phyloP scores from a whole-genome alignment of 2,113 vertebrate genomes.

The Lontra canadensis region DNA sequence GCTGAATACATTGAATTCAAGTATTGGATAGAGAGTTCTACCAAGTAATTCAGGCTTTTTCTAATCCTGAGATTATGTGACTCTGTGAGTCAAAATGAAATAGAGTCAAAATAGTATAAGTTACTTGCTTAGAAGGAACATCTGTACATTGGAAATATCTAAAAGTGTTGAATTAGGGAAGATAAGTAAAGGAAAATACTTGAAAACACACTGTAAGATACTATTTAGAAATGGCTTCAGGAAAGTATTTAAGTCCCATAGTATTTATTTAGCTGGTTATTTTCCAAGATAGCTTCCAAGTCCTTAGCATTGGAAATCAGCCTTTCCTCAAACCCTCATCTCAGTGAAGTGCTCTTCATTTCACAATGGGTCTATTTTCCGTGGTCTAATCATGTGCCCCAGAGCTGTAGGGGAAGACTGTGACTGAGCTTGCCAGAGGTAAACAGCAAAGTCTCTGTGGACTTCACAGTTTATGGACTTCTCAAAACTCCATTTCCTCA shows the following conservation, averaged over 20 bases:
- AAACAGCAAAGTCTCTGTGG: not conserved
- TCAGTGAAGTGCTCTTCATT: not conserved
- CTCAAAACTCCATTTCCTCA: not conserved
- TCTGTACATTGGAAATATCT: not conserved
- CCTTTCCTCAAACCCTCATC: not conserved
- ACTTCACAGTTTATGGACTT: not conserved
- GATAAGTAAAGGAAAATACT: not conserved
- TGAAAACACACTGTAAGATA: not conserved
- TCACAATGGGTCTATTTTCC: not conserved
- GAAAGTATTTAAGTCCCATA: not conserved
- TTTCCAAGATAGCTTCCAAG: not conserved
- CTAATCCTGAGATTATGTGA: not conserved
- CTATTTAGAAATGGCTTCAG: constrained; percentile 28
- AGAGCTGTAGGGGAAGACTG: not conserved
- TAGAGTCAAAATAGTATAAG: not conserved
- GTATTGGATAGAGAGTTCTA: not conserved
- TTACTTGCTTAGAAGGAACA: constrained; percentile 7
- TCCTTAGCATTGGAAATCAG: not conserved
- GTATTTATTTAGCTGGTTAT: not conserved
- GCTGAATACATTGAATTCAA: constrained; percentile 20
- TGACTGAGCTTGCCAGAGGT: not conserved
- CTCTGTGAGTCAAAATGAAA: constrained; percentile 24
- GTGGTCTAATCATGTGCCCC: not conserved
- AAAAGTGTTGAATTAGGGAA: constrained; percentile 25
- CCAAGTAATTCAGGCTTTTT: not conserved